These are phyloP conservation scores for Calliphora vicina DNA, from an alignment of 1,140 invertebrate species.

Conservation along the genomic window DNA sequence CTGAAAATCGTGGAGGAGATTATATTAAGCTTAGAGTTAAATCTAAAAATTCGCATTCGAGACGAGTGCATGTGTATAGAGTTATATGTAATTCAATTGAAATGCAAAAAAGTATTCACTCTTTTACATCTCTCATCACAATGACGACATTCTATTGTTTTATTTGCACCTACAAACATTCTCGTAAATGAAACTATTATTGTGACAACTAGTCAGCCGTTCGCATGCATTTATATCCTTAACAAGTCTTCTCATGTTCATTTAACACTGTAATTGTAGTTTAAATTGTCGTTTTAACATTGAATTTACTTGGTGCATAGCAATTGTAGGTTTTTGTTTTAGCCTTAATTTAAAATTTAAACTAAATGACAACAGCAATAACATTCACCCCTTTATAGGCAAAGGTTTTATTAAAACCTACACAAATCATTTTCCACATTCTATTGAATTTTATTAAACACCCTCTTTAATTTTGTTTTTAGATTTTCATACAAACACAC, in stretches of 20 bases:
- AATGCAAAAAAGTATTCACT: no score
- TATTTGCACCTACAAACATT: neutral
- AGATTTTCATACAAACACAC: neutral
- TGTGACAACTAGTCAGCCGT: neutral
- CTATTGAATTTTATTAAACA: neutral
- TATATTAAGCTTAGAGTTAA: no score
- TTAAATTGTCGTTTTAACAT: constrained; percentile 5
- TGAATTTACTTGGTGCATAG: neutral
- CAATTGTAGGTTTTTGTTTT: neutral
- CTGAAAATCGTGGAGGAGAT: no score
- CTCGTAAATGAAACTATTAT: neutral
- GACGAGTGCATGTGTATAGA: no score
- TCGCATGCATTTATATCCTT: neutral
- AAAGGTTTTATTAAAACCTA: neutral
- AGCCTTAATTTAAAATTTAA: neutral
- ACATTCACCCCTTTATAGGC: neutral
- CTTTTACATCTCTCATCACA: no score
- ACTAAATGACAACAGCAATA: neutral
- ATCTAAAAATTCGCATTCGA: no score
- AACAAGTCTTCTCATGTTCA: neutral
- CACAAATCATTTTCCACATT: neutral
- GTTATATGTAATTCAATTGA: no score
- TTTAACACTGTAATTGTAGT: neutral
- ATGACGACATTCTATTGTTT: neutral
- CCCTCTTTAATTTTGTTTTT: neutral